Evolutionary conservation across 92 coral and sea anemone species (phyloP).

Genomic region (Parazoanthus swiftii): DNA sequence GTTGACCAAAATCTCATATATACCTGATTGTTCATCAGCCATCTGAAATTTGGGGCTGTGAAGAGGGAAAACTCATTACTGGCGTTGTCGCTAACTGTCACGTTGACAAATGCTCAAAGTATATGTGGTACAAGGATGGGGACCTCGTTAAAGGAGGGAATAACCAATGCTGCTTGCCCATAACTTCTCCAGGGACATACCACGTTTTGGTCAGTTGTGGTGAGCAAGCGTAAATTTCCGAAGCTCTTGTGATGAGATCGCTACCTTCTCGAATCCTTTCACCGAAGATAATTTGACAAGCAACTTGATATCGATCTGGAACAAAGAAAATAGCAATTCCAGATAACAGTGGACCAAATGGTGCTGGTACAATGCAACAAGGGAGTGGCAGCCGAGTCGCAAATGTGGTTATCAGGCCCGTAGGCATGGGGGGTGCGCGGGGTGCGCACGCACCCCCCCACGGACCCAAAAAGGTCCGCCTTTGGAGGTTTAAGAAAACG

Average conservation of each 20-base stretch:
- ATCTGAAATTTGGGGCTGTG: conserved; percentile 25
- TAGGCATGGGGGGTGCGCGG: no score
- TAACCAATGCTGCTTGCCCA: conserved; percentile 24
- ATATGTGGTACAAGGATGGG: conserved; percentile 8
- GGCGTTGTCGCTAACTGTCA: conserved; percentile 20
- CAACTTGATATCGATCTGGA: background rate
- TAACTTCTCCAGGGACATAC: conserved; percentile 22
- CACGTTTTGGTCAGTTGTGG: conserved; percentile 15
- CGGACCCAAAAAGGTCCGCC: no score
- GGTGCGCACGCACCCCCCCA: no score
- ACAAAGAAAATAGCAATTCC: background rate
- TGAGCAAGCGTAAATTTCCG: conserved; percentile 16
- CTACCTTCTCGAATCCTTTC: conserved; percentile 14
- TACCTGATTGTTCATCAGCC: conserved; percentile 10
- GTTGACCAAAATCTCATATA: no score
- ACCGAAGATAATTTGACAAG: background rate
- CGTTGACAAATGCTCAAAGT: background rate
- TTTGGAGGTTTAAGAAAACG: no score
- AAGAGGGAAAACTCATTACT: background rate
- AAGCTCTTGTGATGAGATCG: background rate
- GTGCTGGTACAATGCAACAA: background rate
- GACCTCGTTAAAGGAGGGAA: background rate
- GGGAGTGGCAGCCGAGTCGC: background rate
- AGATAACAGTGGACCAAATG: background rate
- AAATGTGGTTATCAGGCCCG: background rate